These are phyloP conservation scores for Pholis gunnellus DNA, from an alignment of 2,113 vertebrate genomes.

Conservation along the genomic window DNA sequence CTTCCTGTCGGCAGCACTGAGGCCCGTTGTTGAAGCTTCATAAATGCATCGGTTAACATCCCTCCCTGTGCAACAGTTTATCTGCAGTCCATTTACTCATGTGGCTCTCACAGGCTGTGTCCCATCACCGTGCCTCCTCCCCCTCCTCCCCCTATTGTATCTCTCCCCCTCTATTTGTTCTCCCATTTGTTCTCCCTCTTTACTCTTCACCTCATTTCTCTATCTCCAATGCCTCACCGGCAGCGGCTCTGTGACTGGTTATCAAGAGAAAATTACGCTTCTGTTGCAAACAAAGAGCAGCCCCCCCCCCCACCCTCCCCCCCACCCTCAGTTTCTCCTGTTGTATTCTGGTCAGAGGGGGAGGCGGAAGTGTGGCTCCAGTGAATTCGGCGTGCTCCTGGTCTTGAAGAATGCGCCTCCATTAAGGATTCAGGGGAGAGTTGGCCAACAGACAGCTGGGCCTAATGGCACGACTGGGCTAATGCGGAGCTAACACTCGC, in stretches of 20 bases:
- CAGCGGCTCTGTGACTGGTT: constrained; percentile 40
- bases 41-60: constrained; percentile 58
- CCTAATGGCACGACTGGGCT: constrained; percentile 60
- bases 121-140: constrained; percentile 22
- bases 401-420: constrained; percentile 63
- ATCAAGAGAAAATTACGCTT: constrained; percentile 60
- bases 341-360: constrained; percentile 23
- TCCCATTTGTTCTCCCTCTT: constrained; percentile 49
- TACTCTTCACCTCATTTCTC: constrained; percentile 42
- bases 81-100: constrained; percentile 48
- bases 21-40: constrained; percentile 57
- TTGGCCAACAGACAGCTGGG: constrained; percentile 65
- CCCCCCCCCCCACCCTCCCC: too few species aligned
- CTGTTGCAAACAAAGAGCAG: constrained; percentile 53
- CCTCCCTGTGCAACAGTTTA: constrained; percentile 34
- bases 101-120: constrained; percentile 17
- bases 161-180: constrained; percentile 48
- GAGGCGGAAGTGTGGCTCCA: constrained; percentile 21
- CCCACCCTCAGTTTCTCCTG: neutral
- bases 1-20: constrained; percentile 47
- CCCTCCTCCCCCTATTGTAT: neutral
- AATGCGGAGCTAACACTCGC: constrained; percentile 28
- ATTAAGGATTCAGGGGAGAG: constrained; percentile 70
- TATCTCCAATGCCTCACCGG: constrained; percentile 23
- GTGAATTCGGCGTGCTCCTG: constrained; percentile 42